phyloP scores from a whole-genome alignment of 2,888 invertebrate species.

The Colletes collaris region DNA sequence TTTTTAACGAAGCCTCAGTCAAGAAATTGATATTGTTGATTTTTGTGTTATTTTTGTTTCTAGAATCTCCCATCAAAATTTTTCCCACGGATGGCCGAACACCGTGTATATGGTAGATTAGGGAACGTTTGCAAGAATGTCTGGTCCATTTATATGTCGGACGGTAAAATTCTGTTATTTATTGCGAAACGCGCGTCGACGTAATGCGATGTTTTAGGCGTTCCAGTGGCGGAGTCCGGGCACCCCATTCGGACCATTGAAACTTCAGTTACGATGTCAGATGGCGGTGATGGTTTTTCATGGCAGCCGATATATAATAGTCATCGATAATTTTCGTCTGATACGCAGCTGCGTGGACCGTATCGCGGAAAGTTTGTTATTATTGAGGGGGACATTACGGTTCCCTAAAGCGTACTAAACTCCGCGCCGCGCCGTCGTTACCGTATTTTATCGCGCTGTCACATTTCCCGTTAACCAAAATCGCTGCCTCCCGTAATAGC shows the following conservation, averaged over 20 bases:
- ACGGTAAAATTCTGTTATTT: constrained; percentile 15
- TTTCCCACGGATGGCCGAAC: too few species aligned
- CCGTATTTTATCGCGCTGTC: constrained; percentile 43
- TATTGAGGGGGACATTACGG: constrained; percentile 32
- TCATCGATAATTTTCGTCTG: constrained; percentile 26
- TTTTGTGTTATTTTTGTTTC: too few species aligned
- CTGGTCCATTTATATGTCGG: background rate
- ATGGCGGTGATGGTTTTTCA: background rate
- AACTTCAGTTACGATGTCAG: constrained; percentile 17
- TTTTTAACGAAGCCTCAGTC: too few species aligned
- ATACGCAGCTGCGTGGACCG: constrained; percentile 17
- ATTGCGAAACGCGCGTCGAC: background rate
- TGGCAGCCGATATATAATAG: constrained; percentile 6
- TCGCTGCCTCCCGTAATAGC: constrained; percentile 38
- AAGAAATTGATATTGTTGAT: too few species aligned
- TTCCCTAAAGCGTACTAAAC: constrained; percentile 42
- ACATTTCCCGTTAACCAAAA: constrained; percentile 44
- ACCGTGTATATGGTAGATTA: background rate
- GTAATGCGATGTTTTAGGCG: background rate
- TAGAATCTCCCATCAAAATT: too few species aligned
- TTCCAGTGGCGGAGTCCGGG: too few species aligned
- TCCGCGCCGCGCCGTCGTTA: constrained; percentile 22
- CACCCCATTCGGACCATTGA: background rate
- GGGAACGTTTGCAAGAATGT: background rate
- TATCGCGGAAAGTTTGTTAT: constrained; percentile 40